A percentile compares a stretch with the other conserved stretches of the same genome.
phyloP scores from a whole-genome alignment of 2,113 vertebrate genomes.

The Micronycteris hirsuta region DNA sequence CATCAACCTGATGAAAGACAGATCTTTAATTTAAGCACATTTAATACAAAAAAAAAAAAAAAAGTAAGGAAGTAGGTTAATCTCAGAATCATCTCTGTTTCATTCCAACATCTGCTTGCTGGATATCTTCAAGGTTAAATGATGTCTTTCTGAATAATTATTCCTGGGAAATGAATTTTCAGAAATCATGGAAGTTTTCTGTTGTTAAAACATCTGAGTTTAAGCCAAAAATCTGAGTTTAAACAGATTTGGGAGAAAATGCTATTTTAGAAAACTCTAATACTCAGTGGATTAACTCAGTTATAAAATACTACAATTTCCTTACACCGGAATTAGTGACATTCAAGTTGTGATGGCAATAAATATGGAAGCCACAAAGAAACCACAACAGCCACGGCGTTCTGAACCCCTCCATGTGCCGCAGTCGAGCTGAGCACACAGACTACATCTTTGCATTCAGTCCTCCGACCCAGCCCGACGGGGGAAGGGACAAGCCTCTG shows the following conservation, averaged over 20 bases:
- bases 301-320: not conserved
- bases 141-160: not conserved
- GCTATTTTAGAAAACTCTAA: not conserved
- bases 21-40: not conserved
- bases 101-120: not conserved
- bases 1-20: not conserved
- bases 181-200: not conserved
- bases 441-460: not conserved
- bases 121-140: not conserved
- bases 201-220: not conserved
- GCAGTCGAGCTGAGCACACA: not conserved
- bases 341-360: not conserved
- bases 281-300: not conserved
- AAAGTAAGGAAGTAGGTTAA: not conserved
- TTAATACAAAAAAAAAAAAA: not conserved
- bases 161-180: not conserved
- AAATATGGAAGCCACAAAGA: not conserved
- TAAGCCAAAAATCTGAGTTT: constrained; percentile 3
- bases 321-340: not conserved
- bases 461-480: not conserved
- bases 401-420: not conserved
- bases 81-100: not conserved
- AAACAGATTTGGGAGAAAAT: not conserved
- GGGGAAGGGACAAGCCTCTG: not conserved
- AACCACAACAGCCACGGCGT: not conserved